Evolutionary conservation across 2,888 invertebrate species (phyloP).

Genomic region (Melipona bicolor): DNA sequence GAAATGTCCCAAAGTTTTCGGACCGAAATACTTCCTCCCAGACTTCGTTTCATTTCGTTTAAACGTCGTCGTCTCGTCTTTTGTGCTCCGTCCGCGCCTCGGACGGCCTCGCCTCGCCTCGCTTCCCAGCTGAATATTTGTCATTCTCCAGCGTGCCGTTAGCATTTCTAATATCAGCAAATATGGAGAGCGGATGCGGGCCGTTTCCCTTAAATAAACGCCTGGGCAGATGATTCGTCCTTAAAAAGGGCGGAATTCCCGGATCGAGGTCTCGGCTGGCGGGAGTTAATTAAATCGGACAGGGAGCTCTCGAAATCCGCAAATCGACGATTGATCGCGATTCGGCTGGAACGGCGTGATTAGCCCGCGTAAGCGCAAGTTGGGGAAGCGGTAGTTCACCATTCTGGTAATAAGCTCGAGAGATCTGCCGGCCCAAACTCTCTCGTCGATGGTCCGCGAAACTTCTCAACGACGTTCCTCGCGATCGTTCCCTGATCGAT

Average conservation of each 20-base stretch:
- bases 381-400: background rate
- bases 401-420: constrained; percentile 16
- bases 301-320: background rate
- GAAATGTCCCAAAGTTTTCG: background rate
- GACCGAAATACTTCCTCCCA: background rate
- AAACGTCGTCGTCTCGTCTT: background rate
- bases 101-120: no score
- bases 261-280: background rate
- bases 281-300: background rate
- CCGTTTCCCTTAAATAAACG: background rate
- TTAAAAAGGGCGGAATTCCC: no score
- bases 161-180: background rate
- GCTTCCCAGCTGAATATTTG: background rate
- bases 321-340: background rate
- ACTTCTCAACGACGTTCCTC: constrained; percentile 9
- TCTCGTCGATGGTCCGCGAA: background rate
- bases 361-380: constrained; percentile 8
- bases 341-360: background rate
- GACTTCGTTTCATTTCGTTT: background rate
- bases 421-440: background rate
- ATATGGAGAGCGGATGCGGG: background rate
- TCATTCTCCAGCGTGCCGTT: background rate
- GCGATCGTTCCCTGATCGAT: constrained; percentile 7
- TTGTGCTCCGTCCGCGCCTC: background rate
- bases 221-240: no score